Percentiles rank a stretch among this genome's conserved stretches.
These are phyloP conservation scores for Promerops cafer DNA, from an alignment of 2,113 vertebrate genomes.

Conservation along the genomic window DNA sequence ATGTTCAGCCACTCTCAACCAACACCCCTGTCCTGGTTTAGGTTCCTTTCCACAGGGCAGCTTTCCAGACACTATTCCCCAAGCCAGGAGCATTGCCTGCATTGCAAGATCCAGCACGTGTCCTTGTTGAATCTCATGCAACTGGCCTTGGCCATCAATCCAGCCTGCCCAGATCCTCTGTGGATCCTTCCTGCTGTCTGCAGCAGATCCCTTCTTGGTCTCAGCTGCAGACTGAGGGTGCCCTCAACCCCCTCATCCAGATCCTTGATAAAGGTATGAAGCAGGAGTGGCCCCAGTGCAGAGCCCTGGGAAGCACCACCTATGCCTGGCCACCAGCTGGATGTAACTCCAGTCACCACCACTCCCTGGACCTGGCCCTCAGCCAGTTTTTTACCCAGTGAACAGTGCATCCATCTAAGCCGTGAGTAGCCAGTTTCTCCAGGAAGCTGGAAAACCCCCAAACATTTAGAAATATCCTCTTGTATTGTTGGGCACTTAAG, in stretches of 20 bases:
- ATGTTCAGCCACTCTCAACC: background rate
- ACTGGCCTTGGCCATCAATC: background rate
- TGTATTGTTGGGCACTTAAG: background rate
- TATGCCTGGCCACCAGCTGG: rapidly evolving
- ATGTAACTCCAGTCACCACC: background rate
- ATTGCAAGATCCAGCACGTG: background rate
- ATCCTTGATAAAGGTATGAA: background rate
- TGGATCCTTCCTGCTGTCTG: background rate
- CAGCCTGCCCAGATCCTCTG: background rate
- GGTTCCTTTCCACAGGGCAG: background rate
- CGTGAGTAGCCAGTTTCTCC: background rate
- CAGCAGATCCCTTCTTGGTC: background rate
- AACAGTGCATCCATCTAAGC: background rate
- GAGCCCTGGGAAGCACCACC: background rate
- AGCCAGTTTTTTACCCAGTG: background rate
- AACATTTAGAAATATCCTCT: background rate
- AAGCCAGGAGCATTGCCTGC: background rate
- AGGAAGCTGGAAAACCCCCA: background rate
- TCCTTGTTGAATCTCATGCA: background rate
- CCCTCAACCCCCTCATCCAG: rapidly evolving
- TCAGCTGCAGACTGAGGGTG: background rate
- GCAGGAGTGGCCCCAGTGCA: background rate
- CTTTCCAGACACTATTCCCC: background rate
- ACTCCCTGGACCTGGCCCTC: background rate
- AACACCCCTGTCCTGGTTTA: rapidly evolving